phyloP scores from a whole-genome alignment of 1,140 invertebrate genomes.

The Pogonomyrmex californicus region DNA sequence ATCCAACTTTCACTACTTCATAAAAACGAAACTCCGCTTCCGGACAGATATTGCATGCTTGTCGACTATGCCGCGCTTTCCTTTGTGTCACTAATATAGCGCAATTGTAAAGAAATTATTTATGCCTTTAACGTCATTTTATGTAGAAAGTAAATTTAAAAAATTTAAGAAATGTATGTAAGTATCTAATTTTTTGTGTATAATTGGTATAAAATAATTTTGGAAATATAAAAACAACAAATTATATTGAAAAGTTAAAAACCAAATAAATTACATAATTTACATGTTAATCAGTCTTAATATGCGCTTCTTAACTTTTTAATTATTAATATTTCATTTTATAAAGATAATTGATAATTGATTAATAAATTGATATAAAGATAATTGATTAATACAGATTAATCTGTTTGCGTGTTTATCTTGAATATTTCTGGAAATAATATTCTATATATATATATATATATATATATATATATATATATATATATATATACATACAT shows the following conservation, averaged over 20 bases:
- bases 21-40: slow-evolving; percentile 54
- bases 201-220: neutral
- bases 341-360: neutral
- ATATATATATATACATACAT: too few relatives aligned
- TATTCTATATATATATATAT: neutral
- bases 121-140: neutral
- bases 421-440: neutral
- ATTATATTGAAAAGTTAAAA: neutral
- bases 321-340: neutral
- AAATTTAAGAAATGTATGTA: neutral
- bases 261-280: slow-evolving; percentile 32
- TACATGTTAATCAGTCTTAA: neutral
- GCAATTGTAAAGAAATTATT: neutral
- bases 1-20: slow-evolving; percentile 53
- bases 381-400: neutral
- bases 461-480: too few relatives aligned
- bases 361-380: too few relatives aligned
- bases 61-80: slow-evolving; percentile 26
- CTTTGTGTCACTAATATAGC: slow-evolving; percentile 4
- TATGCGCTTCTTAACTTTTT: neutral
- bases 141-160: neutral
- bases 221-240: too few relatives aligned
- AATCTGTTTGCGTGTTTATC: neutral
- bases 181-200: too few relatives aligned
- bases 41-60: slow-evolving; percentile 42